phyloP scores from a whole-genome alignment of 1,140 invertebrate species.

The Lucilia sericata region DNA sequence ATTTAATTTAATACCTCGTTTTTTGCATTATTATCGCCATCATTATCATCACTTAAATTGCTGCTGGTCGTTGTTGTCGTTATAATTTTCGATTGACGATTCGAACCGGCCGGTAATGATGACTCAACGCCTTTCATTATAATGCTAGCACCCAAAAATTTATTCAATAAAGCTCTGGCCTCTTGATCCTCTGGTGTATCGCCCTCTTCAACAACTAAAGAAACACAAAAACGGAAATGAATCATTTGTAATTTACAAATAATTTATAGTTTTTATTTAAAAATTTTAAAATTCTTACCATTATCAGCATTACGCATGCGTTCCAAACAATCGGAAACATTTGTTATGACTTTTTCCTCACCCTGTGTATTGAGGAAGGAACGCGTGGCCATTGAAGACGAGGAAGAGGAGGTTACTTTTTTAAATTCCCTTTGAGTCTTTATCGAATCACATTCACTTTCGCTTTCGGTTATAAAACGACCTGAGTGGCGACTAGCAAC shows the following conservation, averaged over 20 bases:
- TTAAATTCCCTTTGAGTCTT: slow-evolving; percentile 56
- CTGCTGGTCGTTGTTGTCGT: slow-evolving; percentile 47
- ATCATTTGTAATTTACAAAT: not conserved
- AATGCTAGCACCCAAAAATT: slow-evolving; percentile 82
- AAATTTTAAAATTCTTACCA: slow-evolving; percentile 67
- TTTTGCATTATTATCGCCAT: slow-evolving; percentile 38
- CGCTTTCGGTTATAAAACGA: slow-evolving; percentile 43
- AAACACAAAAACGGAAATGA: slow-evolving; percentile 16
- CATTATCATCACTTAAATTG: slow-evolving; percentile 36
- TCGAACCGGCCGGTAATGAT: slow-evolving; percentile 49
- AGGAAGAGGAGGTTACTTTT: slow-evolving; percentile 51
- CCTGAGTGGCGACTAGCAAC: not conserved
- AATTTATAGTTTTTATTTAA: not conserved
- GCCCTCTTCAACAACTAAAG: slow-evolving; percentile 72
- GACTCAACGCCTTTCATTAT: slow-evolving; percentile 73
- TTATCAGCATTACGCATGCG: slow-evolving; percentile 81
- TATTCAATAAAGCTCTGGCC: slow-evolving; percentile 80
- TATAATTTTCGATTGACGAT: slow-evolving; percentile 52
- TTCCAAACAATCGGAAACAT: slow-evolving; percentile 78
- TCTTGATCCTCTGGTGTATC: slow-evolving; percentile 77
- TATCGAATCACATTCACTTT: slow-evolving; percentile 60
- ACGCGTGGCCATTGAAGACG: slow-evolving; percentile 52
- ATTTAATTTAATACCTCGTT: slow-evolving; percentile 28
- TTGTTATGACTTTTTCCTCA: slow-evolving; percentile 73
- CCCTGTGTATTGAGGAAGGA: slow-evolving; percentile 77